Evolutionary conservation across 2,113 vertebrate species (phyloP).

Genomic region (Sterna hirundo): DNA sequence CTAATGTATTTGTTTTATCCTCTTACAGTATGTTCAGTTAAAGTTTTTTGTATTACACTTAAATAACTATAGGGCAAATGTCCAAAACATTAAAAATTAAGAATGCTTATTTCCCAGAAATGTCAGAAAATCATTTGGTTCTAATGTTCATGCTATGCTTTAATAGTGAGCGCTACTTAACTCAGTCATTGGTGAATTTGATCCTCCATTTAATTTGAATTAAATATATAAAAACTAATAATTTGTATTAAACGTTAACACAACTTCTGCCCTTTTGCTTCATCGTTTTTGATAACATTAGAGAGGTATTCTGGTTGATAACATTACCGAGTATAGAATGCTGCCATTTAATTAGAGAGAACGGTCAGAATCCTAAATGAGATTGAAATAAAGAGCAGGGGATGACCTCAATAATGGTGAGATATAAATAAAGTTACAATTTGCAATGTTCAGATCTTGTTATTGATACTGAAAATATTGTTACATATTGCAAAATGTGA

Average conservation of each 20-base stretch:
- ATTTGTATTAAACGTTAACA: neutral
- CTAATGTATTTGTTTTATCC: neutral
- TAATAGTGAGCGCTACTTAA: neutral
- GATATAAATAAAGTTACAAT: neutral
- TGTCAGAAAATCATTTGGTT: neutral
- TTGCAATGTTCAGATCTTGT: neutral
- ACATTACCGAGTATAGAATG: neutral
- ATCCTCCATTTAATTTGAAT: neutral
- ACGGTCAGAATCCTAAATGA: neutral
- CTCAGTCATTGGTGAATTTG: neutral
- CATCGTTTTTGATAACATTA: neutral
- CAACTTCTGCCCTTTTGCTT: neutral
- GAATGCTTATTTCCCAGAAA: neutral
- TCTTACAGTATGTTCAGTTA: neutral
- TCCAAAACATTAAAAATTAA: neutral
- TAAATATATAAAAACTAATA: neutral
- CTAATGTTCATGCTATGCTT: neutral
- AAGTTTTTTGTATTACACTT: neutral
- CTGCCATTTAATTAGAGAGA: neutral
- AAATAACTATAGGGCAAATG: neutral
- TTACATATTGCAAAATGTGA: neutral
- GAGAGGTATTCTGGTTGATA: neutral
- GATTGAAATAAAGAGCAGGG: neutral
- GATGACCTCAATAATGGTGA: neutral
- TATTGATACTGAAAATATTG: neutral